These are phyloP conservation scores for Tetheella fluctuosa DNA, from an alignment of 2,888 invertebrate genomes.

Conservation along the genomic window DNA sequence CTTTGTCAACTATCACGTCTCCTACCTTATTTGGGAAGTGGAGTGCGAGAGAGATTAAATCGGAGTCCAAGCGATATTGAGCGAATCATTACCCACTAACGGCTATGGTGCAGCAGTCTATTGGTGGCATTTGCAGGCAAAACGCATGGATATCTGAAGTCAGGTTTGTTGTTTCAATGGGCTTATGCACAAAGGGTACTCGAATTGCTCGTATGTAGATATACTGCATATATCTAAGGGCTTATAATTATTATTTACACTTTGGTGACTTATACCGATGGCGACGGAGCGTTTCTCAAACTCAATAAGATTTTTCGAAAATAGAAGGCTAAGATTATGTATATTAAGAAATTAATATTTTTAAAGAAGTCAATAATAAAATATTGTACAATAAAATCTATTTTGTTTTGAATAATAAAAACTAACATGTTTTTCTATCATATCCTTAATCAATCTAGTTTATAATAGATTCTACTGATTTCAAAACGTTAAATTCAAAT, in stretches of 20 bases:
- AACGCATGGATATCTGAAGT: not conserved
- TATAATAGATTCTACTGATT: not conserved
- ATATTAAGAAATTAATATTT: too few relatives aligned
- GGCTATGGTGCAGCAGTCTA: not conserved
- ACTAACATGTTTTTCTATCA: too few relatives aligned
- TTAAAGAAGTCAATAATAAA: too few relatives aligned
- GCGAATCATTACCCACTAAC: slow-evolving; percentile 8
- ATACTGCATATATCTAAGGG: not conserved
- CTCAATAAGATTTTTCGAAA: too few relatives aligned
- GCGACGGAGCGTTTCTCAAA: too few relatives aligned
- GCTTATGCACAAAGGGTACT: not conserved
- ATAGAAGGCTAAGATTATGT: too few relatives aligned
- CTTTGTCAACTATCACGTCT: slow-evolving; percentile 27
- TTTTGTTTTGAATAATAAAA: too few relatives aligned
- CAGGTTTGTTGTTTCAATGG: not conserved
- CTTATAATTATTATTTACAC: too few relatives aligned
- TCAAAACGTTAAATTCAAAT: not conserved
- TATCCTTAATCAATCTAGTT: too few relatives aligned
- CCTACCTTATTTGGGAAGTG: slow-evolving; percentile 9
- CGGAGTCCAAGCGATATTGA: slow-evolving; percentile 6
- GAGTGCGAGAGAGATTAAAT: slow-evolving; percentile 7
- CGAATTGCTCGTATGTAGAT: not conserved
- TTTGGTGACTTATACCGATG: too few relatives aligned
- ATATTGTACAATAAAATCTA: too few relatives aligned
- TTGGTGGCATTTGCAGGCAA: not conserved